A percentile compares a stretch with the other conserved stretches of the same genome.
phyloP scores from a whole-genome alignment of 2,113 vertebrate genomes.

The Benthochromis sp. region DNA sequence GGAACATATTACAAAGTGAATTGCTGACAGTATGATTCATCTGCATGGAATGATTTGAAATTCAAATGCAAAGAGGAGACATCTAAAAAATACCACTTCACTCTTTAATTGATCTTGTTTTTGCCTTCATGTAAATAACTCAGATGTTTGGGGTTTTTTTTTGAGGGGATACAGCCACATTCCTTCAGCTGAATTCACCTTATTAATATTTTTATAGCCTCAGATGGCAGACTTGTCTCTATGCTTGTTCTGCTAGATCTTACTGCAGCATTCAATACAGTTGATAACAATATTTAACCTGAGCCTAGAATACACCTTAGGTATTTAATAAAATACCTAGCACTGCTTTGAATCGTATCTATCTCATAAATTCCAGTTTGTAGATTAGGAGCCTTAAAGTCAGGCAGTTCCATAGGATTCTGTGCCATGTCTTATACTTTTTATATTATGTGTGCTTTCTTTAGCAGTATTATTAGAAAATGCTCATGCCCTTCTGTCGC shows the following conservation, averaged over 20 bases:
- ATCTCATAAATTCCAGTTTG: neutral
- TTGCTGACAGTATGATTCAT: neutral
- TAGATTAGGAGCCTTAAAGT: neutral
- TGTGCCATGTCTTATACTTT: neutral
- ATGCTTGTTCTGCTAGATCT: neutral
- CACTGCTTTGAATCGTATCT: neutral
- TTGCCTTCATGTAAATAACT: neutral
- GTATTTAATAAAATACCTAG: neutral
- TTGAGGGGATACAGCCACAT: neutral
- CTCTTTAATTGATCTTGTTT: neutral
- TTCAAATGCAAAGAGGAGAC: neutral
- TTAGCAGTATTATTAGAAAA: neutral
- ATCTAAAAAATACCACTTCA: neutral
- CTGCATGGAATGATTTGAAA: neutral
- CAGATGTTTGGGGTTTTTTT: fast-evolving
- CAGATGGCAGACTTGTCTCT: neutral
- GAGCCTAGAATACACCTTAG: neutral
- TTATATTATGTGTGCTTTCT: neutral
- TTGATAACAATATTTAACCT: neutral
- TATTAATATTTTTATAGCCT: neutral
- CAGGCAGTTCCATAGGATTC: neutral
- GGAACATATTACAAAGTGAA: neutral
- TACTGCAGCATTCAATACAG: neutral
- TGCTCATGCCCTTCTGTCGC: neutral
- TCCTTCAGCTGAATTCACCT: neutral